Conservation (phyloP, 2,113 vertebrate genomes). For the Nematolebias whitei region DNA sequence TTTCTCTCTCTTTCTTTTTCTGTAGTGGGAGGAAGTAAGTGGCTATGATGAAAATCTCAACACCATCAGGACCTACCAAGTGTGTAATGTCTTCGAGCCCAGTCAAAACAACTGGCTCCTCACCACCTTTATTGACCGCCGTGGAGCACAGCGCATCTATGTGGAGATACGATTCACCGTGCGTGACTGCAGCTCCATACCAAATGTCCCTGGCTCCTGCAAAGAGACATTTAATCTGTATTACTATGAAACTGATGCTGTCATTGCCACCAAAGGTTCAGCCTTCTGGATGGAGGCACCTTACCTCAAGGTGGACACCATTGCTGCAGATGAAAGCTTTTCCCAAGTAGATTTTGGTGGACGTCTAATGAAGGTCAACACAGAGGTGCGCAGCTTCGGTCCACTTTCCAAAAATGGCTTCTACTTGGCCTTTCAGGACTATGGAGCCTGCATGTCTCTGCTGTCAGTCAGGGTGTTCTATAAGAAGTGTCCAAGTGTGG, state of each 20-base stretch:
- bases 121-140: slow-evolving; percentile 94
- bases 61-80: slow-evolving; percentile 98
- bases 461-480: slow-evolving; percentile 97
- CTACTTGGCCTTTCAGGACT: slow-evolving; percentile 98
- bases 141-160: slow-evolving; percentile 93
- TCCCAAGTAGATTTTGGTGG: slow-evolving; percentile 99
- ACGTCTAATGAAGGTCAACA: slow-evolving; percentile 98
- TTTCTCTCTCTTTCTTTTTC: slow-evolving; percentile 29
- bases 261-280: slow-evolving; percentile 94
- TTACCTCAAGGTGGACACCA: slow-evolving; percentile 99
- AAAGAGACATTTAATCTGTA: slow-evolving; percentile 99
- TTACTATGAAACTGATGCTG: slow-evolving; percentile 95
- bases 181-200: slow-evolving; percentile 97
- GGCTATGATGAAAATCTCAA: slow-evolving; percentile 99
- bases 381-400: slow-evolving; percentile 95
- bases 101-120: slow-evolving; percentile 99
- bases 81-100: slow-evolving; percentile 97
- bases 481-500: slow-evolving; percentile 97
- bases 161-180: slow-evolving; percentile 98
- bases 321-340: slow-evolving; percentile 98
- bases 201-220: slow-evolving; percentile 95
- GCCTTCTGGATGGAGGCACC: slow-evolving; percentile 98
- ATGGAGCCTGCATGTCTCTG: slow-evolving; percentile 97
- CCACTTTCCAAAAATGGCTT: slow-evolving; percentile 95
- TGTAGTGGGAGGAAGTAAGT: slow-evolving; percentile 98